Evolutionary conservation across 2,888 invertebrate species (phyloP).

Genomic region (Ophion costatus): DNA sequence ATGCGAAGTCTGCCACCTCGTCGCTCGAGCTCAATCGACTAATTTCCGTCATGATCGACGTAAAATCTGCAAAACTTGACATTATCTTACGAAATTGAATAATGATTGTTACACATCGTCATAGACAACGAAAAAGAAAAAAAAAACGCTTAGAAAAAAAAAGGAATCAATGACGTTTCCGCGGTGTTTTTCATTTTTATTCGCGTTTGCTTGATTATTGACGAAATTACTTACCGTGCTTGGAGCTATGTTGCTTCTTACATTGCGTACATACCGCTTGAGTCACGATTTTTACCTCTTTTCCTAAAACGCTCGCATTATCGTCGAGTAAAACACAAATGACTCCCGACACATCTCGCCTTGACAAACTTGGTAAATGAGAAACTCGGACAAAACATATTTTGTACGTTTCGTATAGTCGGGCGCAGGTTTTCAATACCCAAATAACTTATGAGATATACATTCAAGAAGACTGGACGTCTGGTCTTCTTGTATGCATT

Average conservation of each 20-base stretch:
- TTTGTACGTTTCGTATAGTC: background rate
- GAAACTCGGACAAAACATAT: background rate
- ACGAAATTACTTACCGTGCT: background rate
- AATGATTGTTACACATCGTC: background rate
- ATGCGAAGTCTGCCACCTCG: conserved; percentile 70
- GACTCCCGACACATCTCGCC: background rate
- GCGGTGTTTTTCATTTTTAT: background rate
- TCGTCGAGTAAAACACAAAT: background rate
- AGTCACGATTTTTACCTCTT: conserved; percentile 3
- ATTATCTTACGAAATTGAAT: background rate
- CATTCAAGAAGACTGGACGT: no score
- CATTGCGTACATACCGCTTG: background rate
- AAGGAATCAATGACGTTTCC: background rate
- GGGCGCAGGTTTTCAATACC: background rate
- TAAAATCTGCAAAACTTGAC: conserved; percentile 33
- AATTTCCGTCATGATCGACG: conserved; percentile 65
- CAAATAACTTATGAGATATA: background rate
- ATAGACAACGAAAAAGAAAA: background rate
- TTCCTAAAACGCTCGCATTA: background rate
- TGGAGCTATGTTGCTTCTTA: background rate
- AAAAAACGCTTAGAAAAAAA: background rate
- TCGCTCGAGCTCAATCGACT: conserved; percentile 71
- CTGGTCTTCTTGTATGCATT: no score
- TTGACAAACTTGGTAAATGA: background rate
- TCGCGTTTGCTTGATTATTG: background rate